Evolutionary conservation across 2,888 invertebrate genomes (phyloP).

Genomic region (Hedychridium roseum): DNA sequence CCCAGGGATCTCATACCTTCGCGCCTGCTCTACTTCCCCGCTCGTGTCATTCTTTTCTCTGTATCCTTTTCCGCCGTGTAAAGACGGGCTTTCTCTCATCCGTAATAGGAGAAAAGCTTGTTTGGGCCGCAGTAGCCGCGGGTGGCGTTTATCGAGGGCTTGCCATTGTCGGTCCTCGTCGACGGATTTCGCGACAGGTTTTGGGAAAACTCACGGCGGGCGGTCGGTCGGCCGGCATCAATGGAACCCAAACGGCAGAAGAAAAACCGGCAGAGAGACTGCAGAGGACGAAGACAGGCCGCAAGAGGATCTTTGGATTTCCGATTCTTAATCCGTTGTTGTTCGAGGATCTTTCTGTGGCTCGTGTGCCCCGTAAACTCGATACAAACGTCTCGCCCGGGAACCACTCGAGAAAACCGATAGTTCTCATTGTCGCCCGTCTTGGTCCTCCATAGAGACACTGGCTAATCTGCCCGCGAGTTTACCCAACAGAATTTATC

Average conservation of each 20-base stretch:
- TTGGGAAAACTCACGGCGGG: conserved; percentile 60
- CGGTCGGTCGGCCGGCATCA: too few species aligned
- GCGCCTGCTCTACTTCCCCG: conserved; percentile 3
- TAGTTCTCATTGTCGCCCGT: too few species aligned
- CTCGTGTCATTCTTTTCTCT: background rate
- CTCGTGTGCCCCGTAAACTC: conserved; percentile 15
- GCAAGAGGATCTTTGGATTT: conserved; percentile 40
- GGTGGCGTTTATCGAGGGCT: conserved; percentile 24
- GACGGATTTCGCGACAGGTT: conserved; percentile 42
- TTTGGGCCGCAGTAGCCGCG: conserved; percentile 37
- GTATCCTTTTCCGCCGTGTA: conserved; percentile 13
- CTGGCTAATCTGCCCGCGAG: too few species aligned
- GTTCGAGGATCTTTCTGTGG: conserved; percentile 3
- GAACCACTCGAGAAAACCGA: too few species aligned
- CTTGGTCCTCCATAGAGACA: too few species aligned
- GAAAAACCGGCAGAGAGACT: too few species aligned
- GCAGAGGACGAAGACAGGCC: conserved; percentile 24
- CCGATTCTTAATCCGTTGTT: conserved; percentile 42
- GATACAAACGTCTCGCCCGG: too few species aligned
- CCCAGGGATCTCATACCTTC: conserved; percentile 17
- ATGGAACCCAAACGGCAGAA: too few species aligned
- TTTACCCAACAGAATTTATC: too few species aligned
- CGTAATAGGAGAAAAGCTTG: conserved; percentile 32
- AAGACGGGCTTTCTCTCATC: conserved; percentile 1
- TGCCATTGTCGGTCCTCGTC: conserved; percentile 22